Conservation (phyloP, 2,888 invertebrate species). For the Metallyticus violacea region DNA sequence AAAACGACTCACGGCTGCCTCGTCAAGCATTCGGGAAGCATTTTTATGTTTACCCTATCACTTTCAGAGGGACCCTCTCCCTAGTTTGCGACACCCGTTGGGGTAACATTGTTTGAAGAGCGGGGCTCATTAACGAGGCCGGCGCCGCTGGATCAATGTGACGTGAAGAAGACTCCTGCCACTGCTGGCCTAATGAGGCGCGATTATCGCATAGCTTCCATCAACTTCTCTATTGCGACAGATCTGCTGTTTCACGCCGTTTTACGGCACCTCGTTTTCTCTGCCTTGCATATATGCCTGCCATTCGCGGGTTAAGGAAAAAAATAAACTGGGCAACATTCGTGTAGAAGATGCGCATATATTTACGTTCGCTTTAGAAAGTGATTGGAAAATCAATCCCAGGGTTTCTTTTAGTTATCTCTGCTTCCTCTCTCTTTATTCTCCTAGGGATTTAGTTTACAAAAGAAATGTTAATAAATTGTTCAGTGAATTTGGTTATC, state of each 20-base stretch:
- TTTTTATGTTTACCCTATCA: neutral
- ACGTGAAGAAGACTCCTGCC: neutral
- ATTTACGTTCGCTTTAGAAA: too few species aligned
- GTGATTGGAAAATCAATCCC: too few species aligned
- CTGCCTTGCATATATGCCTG: neutral
- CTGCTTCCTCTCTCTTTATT: too few species aligned
- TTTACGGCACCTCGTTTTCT: neutral
- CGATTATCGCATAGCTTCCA: neutral
- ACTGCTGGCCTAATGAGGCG: neutral
- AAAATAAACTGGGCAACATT: too few species aligned
- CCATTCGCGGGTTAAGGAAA: too few species aligned
- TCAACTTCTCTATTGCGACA: neutral
- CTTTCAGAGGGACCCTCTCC: neutral
- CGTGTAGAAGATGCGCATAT: too few species aligned
- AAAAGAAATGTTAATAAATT: too few species aligned
- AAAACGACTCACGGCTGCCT: neutral
- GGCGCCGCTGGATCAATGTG: neutral
- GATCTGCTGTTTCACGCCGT: neutral
- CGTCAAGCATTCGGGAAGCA: neutral
- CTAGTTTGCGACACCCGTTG: neutral
- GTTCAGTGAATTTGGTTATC: too few species aligned
- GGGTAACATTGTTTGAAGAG: neutral
- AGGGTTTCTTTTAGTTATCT: too few species aligned
- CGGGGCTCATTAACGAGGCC: neutral
- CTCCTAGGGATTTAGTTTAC: too few species aligned